Evolutionary conservation across 1,140 invertebrate genomes (phyloP), one percentile per base, ranked within the genome.

Genomic region (Zaprionus taronus): DNA sequence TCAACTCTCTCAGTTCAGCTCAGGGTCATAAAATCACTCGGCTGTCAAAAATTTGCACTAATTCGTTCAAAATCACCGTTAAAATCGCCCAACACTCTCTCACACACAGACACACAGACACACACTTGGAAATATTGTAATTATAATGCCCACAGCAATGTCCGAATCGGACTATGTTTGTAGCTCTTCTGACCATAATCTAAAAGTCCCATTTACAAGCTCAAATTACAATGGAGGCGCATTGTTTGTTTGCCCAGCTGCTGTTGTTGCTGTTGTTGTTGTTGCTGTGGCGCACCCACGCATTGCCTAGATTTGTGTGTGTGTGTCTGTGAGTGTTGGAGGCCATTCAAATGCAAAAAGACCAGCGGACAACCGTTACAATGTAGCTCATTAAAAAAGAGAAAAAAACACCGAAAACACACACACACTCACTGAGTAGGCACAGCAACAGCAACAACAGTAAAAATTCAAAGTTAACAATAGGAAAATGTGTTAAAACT

Each of bases 281-380:
- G 28, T 49, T 63, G 65, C 15, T 62, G 79, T 22, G 81, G 71
- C 84, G 84, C 84, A 79, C 84, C 84, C 84, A 82, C 84, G 77
- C 78, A 73, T 36, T 69, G 62, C 67, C 17, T 61, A 12, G 53
- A 49, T 70, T 34, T 70, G 28, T 26, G 51, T 70, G 51, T 36
- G 61, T 71, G 63, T 56, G 61, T 38, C 60, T 51, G 17, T 60
- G 64, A 63, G 63, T 61, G 69, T 44, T 73, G 36, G 22, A 31
- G 44, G 79, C 61, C 72, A 89, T 89, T 89, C 81, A 90, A 90
- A 89, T 89, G 85, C 84, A 85, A 89, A 89, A 85, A 79, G 83
- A 87, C 47, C 75, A 89, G 55, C 81, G 76, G 76, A 81, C 79
- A 78, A 85, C 84, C 81, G 84, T 89, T 89, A 89, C 84, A 90